Conservation (phyloP, 2,113 vertebrate species). For the Malurus cyaneus region DNA sequence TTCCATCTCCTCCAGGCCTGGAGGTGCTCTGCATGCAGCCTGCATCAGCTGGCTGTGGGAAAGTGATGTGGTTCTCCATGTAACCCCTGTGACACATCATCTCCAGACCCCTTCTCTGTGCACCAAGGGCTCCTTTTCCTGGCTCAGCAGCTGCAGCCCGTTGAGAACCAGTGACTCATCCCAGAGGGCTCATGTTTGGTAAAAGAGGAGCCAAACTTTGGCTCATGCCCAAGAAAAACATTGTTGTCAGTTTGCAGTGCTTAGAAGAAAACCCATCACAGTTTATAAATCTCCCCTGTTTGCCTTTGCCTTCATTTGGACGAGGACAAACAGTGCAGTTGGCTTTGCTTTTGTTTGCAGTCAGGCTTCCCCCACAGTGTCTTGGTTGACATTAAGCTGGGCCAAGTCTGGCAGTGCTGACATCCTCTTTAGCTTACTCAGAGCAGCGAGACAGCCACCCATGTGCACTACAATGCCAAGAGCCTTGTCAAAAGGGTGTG, state of each 20-base stretch:
- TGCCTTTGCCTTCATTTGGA: not conserved
- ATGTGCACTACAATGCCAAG: not conserved
- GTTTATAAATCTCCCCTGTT: not conserved
- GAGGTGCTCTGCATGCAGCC: not conserved
- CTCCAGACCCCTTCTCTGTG: not conserved
- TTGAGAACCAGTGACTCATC: conserved; percentile 46
- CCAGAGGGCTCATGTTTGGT: not conserved
- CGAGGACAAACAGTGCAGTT: not conserved
- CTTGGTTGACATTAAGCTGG: not conserved
- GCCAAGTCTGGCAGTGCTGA: conserved; percentile 21
- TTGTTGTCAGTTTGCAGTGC: not conserved
- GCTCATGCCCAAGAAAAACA: not conserved
- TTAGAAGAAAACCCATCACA: not conserved
- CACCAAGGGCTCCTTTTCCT: conserved; percentile 34
- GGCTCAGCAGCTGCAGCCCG: not conserved
- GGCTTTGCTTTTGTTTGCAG: conserved; percentile 15
- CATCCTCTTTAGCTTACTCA: conserved; percentile 30
- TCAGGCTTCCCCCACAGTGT: not conserved
- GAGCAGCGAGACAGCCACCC: conserved; percentile 15
- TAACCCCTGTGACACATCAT: conserved; percentile 22
- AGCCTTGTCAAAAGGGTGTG: not conserved
- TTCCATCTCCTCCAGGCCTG: not conserved
- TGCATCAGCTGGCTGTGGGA: not conserved
- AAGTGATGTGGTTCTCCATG: not conserved
- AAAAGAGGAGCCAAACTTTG: not conserved